phyloP scores from a whole-genome alignment of 2,888 invertebrate genomes.

The Amphiduros pacificus region DNA sequence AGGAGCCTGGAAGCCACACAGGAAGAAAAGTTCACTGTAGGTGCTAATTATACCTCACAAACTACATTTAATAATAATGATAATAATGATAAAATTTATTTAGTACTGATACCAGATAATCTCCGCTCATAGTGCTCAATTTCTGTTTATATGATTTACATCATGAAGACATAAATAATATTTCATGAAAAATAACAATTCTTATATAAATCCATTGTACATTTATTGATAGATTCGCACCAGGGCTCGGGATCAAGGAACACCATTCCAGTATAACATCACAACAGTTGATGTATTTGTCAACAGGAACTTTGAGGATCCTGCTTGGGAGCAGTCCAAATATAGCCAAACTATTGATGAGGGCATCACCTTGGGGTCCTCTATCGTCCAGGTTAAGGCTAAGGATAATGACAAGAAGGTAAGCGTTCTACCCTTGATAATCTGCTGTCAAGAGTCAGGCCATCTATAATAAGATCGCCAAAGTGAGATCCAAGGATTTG shows the following conservation, averaged over 20 bases:
- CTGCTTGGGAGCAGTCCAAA: slow-evolving; percentile 27
- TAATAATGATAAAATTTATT: no score
- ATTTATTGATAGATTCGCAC: slow-evolving; percentile 68
- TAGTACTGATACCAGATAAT: no score
- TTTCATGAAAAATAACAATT: neutral
- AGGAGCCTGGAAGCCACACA: slow-evolving; percentile 23
- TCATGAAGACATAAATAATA: no score
- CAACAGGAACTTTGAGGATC: slow-evolving; percentile 41
- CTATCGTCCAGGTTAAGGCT: slow-evolving; percentile 34
- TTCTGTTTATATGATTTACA: no score
- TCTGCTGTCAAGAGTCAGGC: no score
- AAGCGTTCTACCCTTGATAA: no score
- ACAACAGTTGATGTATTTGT: slow-evolving; percentile 39
- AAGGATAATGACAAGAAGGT: slow-evolving; percentile 38
- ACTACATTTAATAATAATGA: no score
- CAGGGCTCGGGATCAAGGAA: slow-evolving; percentile 81
- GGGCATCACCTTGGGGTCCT: slow-evolving; percentile 26
- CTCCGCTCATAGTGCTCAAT: no score
- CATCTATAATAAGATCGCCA: no score
- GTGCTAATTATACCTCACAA: no score
- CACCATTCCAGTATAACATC: slow-evolving; percentile 54
- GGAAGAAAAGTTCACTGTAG: slow-evolving; percentile 19
- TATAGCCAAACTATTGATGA: slow-evolving; percentile 25
- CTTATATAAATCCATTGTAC: no score
- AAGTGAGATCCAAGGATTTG: no score